Evolutionary conservation across 2,113 vertebrate genomes (phyloP).

Genomic region (Rhadina sibilatrix): DNA sequence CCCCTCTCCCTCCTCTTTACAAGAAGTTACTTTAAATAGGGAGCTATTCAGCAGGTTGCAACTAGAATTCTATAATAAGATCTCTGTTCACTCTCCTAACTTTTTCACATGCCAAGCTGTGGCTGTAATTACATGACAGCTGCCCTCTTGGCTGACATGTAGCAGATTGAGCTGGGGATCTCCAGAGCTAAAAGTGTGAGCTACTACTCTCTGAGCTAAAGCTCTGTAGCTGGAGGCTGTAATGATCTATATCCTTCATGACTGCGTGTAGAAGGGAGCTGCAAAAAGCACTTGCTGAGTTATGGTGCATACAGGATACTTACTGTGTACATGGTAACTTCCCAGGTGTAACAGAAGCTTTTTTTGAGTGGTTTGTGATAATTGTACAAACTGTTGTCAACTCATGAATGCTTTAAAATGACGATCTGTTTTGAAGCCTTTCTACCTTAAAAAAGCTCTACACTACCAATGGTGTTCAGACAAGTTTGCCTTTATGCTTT

Average conservation of each 20-base stretch:
- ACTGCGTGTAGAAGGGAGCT: conserved; percentile 41
- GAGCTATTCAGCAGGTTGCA: conserved; percentile 57
- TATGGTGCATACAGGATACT: neutral
- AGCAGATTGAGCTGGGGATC: conserved; percentile 68
- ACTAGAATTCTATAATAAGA: conserved; percentile 60
- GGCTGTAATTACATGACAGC: conserved; percentile 68
- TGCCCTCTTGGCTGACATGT: conserved; percentile 68
- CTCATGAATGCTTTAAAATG: conserved; percentile 15
- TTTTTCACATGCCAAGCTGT: conserved; percentile 67
- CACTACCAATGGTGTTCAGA: neutral
- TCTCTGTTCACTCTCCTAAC: neutral
- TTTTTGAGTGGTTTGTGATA: neutral
- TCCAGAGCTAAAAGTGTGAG: conserved; percentile 66
- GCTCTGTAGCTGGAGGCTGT: conserved; percentile 61
- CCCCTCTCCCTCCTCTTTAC: neutral
- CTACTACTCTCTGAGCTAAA: conserved; percentile 54
- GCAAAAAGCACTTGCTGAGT: conserved; percentile 48
- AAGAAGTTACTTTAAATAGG: conserved; percentile 49
- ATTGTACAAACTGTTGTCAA: neutral
- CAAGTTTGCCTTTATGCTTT: neutral
- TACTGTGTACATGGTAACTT: neutral
- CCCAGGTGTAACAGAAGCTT: neutral
- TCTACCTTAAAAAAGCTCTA: neutral
- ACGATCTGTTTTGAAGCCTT: neutral
- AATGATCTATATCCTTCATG: conserved; percentile 56